Percentiles rank a stretch among this genome's conserved stretches.
Conservation (phyloP, 2,113 vertebrate genomes). For the Sitta europaea region DNA sequence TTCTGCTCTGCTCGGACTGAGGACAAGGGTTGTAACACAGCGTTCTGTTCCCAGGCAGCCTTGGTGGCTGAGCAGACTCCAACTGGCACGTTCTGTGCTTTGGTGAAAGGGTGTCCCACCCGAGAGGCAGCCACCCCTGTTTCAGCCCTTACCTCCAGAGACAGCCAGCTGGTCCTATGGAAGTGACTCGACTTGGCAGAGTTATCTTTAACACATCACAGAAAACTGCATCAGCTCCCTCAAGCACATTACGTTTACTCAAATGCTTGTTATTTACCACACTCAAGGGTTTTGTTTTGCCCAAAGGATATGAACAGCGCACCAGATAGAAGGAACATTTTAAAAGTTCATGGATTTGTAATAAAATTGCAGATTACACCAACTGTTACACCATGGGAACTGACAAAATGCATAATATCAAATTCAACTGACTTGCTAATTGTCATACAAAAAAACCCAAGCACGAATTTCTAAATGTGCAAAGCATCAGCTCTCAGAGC, state of each 20-base stretch:
- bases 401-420: background rate
- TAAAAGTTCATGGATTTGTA: constrained; percentile 10
- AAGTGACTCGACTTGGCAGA: background rate
- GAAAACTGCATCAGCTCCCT: constrained; percentile 4
- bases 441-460: background rate
- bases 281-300: background rate
- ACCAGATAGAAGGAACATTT: background rate
- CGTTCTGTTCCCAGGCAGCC: background rate
- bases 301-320: background rate
- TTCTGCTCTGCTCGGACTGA: background rate
- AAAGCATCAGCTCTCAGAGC: background rate
- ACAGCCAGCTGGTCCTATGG: background rate
- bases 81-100: background rate
- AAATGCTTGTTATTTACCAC: background rate
- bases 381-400: background rate
- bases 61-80: background rate
- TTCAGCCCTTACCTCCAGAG: background rate
- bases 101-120: background rate
- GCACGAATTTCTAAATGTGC: background rate
- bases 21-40: background rate
- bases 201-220: background rate
- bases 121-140: background rate
- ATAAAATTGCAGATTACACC: constrained; percentile 2
- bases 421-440: background rate
- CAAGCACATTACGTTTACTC: background rate